Evolutionary conservation across 2,113 vertebrate species (phyloP).

Genomic region (Marmota monax): DNA sequence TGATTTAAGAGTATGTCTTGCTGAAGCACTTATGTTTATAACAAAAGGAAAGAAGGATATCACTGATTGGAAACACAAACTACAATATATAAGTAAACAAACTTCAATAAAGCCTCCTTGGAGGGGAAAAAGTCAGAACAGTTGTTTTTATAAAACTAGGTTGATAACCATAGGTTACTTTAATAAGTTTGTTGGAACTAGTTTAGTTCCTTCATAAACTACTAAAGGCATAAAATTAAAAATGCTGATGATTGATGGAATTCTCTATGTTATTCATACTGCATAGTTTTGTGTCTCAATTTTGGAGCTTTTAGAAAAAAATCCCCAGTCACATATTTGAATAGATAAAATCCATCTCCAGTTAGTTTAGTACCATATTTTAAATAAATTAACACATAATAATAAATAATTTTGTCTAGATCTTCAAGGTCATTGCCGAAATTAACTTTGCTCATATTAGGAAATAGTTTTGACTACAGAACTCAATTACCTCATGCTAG

Average conservation of each 20-base stretch:
- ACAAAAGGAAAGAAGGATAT: neutral
- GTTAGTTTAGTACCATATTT: neutral
- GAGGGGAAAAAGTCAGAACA: slow-evolving; percentile 10
- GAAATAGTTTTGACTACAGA: neutral
- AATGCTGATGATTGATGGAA: neutral
- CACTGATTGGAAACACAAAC: slow-evolving; percentile 35
- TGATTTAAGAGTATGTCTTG: neutral
- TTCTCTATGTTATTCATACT: slow-evolving; percentile 62
- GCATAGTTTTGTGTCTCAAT: slow-evolving; percentile 67
- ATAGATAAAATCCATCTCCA: neutral
- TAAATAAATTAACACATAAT: neutral
- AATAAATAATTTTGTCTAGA: slow-evolving; percentile 28
- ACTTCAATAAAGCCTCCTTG: slow-evolving; percentile 52
- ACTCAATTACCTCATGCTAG: neutral
- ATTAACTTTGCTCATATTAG: neutral
- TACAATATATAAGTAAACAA: neutral
- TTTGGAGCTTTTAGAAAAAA: slow-evolving; percentile 55
- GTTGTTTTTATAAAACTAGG: slow-evolving; percentile 76
- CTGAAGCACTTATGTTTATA: neutral
- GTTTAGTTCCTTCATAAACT: slow-evolving; percentile 63
- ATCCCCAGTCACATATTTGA: slow-evolving; percentile 28
- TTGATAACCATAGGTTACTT: slow-evolving; percentile 78
- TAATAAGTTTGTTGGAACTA: slow-evolving; percentile 53
- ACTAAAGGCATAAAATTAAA: slow-evolving; percentile 26
- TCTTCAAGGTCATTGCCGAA: neutral